phyloP scores from a whole-genome alignment of 2,113 vertebrate genomes.

The Cryptotis parvus region DNA sequence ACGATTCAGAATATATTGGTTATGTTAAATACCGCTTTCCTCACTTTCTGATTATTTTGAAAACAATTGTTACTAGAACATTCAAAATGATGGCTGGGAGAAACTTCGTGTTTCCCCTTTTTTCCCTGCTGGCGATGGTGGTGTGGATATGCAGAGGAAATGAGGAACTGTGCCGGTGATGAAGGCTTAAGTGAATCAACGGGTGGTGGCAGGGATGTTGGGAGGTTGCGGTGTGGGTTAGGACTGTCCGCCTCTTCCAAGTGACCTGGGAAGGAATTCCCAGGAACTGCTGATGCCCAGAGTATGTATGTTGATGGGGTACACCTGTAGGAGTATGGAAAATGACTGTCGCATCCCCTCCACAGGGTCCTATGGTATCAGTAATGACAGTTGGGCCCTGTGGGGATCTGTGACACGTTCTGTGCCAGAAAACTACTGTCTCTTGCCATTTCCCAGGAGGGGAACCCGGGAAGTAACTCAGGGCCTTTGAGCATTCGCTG shows the following conservation, averaged over 20 bases:
- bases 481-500: neutral
- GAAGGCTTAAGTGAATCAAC: neutral
- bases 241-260: neutral
- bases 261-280: neutral
- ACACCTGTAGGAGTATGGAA: no score
- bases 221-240: neutral
- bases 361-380: neutral
- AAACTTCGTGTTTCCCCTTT: no score
- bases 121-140: neutral
- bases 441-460: neutral
- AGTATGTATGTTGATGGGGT: rapidly evolving
- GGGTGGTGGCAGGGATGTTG: neutral
- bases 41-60: constrained; percentile 5
- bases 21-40: neutral
- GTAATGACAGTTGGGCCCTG: no score
- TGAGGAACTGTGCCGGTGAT: neutral
- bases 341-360: no score
- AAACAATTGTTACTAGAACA: neutral
- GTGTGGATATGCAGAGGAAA: no score
- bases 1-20: neutral
- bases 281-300: neutral
- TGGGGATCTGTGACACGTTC: neutral
- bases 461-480: neutral
- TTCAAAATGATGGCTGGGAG: neutral
- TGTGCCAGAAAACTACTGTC: neutral